phyloP scores from a whole-genome alignment of 2,888 invertebrate species.

The Formica aserva region DNA sequence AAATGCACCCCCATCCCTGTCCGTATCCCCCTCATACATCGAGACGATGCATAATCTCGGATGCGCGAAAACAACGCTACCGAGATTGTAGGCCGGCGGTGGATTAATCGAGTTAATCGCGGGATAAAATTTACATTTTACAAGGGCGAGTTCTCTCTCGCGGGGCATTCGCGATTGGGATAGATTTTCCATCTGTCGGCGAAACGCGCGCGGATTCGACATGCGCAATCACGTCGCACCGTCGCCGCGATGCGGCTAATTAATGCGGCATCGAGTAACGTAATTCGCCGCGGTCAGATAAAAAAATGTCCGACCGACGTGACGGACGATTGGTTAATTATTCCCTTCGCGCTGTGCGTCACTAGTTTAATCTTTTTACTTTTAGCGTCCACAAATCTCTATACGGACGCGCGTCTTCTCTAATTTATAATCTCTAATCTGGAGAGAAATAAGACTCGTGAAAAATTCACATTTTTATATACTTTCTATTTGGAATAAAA shows the following conservation, averaged over 20 bases:
- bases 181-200: slow-evolving; percentile 46
- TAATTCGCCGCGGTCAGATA: slow-evolving; percentile 37
- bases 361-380: slow-evolving; percentile 24
- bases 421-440: slow-evolving; percentile 20
- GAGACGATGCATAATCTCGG: neutral
- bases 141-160: slow-evolving; percentile 38
- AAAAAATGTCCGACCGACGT: slow-evolving; percentile 40
- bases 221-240: slow-evolving; percentile 49
- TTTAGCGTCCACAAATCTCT: slow-evolving; percentile 12
- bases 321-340: slow-evolving; percentile 46
- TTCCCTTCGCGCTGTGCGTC: slow-evolving; percentile 31
- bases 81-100: slow-evolving; percentile 21
- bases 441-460: neutral
- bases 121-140: slow-evolving; percentile 70
- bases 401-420: neutral
- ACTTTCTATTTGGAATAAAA: slow-evolving; percentile 21
- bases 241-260: slow-evolving; percentile 51
- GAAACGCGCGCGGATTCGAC: slow-evolving; percentile 35
- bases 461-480: slow-evolving; percentile 22
- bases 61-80: slow-evolving; percentile 45
- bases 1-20: neutral
- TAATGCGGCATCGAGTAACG: slow-evolving; percentile 54
- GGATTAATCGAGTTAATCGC: slow-evolving; percentile 66
- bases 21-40: too few species aligned
- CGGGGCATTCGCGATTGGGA: neutral